Conservation (phyloP, 2,888 invertebrate genomes). For the Hirtodrosophila cameraria region DNA sequence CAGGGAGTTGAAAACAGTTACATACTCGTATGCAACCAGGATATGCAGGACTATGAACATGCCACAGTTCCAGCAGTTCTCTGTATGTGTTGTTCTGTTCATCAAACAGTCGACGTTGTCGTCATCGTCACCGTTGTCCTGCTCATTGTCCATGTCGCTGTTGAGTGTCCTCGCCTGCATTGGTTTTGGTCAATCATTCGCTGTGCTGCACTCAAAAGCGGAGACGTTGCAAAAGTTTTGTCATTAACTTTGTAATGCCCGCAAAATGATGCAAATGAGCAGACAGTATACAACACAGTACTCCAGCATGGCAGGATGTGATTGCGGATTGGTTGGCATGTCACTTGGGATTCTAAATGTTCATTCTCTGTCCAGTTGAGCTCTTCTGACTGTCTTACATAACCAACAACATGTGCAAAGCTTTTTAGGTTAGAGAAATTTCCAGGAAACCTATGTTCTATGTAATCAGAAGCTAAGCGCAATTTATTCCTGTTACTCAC, state of each 20-base stretch:
- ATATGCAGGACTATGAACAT: constrained; percentile 31
- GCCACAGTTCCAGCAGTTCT: constrained; percentile 30
- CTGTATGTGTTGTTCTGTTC: constrained; percentile 38
- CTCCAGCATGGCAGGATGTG: constrained; percentile 26
- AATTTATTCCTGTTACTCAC: too few species aligned
- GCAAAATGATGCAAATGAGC: constrained; percentile 51
- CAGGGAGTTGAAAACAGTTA: constrained; percentile 19
- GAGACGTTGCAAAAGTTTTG: constrained; percentile 46
- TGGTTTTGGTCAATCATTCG: constrained; percentile 52
- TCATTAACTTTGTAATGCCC: constrained; percentile 57
- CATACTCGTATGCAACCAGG: constrained; percentile 24
- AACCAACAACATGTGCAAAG: too few species aligned
- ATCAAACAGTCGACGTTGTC: constrained; percentile 40
- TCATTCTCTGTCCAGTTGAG: too few species aligned
- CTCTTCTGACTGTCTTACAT: too few species aligned
- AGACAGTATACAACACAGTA: constrained; percentile 9
- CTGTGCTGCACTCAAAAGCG: constrained; percentile 42
- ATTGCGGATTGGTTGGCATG: constrained; percentile 10
- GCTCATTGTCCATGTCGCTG: constrained; percentile 12
- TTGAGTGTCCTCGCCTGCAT: constrained; percentile 15
- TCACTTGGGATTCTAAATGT: too few species aligned
- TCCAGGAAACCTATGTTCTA: too few species aligned
- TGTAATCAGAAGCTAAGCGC: too few species aligned
- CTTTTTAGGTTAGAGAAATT: too few species aligned
- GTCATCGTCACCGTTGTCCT: constrained; percentile 19